Percentiles rank a stretch among this genome's conserved stretches.
Evolutionary conservation across 2,797 vertebrate genomes (phyloP).

Genomic region (Podarcis lilfordi): DNA sequence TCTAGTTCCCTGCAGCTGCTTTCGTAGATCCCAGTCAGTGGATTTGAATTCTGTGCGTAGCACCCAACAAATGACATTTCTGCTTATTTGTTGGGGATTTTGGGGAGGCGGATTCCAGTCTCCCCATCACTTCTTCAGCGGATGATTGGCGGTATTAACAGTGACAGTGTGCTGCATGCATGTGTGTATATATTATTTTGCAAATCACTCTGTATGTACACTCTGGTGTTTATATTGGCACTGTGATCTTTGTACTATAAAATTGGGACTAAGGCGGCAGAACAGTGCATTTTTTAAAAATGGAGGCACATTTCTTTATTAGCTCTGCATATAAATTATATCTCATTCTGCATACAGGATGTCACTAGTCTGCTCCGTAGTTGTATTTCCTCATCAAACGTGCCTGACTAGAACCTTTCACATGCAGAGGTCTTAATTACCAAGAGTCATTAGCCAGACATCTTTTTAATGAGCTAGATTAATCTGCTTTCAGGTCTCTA

Average conservation of each 20-base stretch:
- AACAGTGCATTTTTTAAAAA: conserved; percentile 16
- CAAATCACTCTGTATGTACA: conserved; percentile 1
- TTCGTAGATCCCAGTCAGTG: neutral
- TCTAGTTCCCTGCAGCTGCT: neutral
- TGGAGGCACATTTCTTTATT: conserved; percentile 30
- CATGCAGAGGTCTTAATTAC: conserved; percentile 66
- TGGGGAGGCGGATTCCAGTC: neutral
- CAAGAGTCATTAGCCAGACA: conserved; percentile 44
- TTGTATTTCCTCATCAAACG: conserved; percentile 58
- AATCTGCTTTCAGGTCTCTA: conserved; percentile 54
- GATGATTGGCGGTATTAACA: neutral
- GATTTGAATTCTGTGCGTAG: neutral
- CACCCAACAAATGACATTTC: neutral
- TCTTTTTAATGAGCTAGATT: conserved; percentile 48
- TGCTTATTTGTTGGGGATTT: neutral
- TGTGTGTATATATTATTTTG: neutral
- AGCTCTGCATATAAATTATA: conserved; percentile 45
- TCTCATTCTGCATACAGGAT: neutral
- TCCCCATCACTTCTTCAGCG: neutral
- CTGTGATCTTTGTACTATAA: conserved; percentile 9
- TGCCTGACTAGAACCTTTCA: conserved; percentile 58
- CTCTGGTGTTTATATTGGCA: conserved; percentile 24
- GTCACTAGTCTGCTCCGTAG: conserved; percentile 35
- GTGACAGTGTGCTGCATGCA: neutral
- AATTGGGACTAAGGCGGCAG: neutral